These are phyloP conservation scores for Tenebrio molitor DNA, from an alignment of 1,140 invertebrate species.

Conservation along the genomic window DNA sequence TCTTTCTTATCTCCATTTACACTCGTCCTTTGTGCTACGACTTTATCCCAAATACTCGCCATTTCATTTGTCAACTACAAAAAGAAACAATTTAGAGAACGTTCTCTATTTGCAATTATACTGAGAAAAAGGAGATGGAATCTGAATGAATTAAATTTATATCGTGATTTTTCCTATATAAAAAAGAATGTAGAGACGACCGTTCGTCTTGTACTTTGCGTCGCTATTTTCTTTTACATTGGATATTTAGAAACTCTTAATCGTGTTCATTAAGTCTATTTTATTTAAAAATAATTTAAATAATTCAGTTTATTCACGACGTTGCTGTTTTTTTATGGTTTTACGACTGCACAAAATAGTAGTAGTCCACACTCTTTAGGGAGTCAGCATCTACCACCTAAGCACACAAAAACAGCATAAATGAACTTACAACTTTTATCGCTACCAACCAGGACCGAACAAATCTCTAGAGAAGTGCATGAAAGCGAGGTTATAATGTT, in stretches of 20 bases:
- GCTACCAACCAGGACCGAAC: constrained; percentile 45
- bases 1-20: constrained; percentile 45
- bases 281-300: neutral
- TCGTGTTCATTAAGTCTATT: neutral
- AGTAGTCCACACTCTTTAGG: constrained; percentile 38
- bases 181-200: neutral
- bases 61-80: constrained; percentile 48
- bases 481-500: constrained; percentile 7
- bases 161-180: constrained; percentile 9
- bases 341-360: constrained; percentile 20
- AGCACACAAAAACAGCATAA: constrained; percentile 50
- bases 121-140: constrained; percentile 24
- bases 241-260: too few relatives aligned
- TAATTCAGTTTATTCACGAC: neutral
- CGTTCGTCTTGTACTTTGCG: neutral
- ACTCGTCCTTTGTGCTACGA: constrained; percentile 33
- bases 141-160: constrained; percentile 49
- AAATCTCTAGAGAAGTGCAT: constrained; percentile 46
- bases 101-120: constrained; percentile 46
- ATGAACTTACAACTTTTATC: constrained; percentile 51
- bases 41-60: constrained; percentile 21
- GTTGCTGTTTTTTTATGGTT: constrained; percentile 20
- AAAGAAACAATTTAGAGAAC: constrained; percentile 48
- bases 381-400: constrained; percentile 38
- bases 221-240: neutral